phyloP scores from a whole-genome alignment of 2,797 vertebrate species.

The Liasis olivaceus region DNA sequence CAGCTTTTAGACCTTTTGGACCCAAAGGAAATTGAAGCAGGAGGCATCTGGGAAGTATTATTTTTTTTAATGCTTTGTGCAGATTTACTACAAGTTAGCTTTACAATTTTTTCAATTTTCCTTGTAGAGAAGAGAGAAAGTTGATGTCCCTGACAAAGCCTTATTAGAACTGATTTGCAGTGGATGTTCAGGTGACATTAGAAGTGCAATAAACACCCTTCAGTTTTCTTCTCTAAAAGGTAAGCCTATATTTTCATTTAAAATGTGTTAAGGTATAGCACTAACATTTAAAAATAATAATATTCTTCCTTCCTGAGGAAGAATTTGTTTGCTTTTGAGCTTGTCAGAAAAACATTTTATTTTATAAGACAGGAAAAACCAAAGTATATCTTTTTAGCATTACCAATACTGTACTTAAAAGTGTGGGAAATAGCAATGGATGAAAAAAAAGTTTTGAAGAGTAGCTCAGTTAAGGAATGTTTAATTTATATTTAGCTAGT shows the following conservation, averaged over 20 bases:
- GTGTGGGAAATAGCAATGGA: background rate
- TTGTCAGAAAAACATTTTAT: background rate
- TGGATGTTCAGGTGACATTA: slow-evolving; percentile 92
- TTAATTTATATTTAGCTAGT: background rate
- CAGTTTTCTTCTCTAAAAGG: slow-evolving; percentile 89
- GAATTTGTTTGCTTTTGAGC: background rate
- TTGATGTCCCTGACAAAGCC: slow-evolving; percentile 73
- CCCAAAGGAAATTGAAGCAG: background rate
- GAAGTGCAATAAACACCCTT: slow-evolving; percentile 94
- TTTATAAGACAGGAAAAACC: background rate
- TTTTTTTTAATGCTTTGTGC: background rate
- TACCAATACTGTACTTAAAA: background rate
- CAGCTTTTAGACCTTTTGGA: background rate
- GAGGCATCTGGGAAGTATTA: background rate
- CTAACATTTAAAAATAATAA: background rate
- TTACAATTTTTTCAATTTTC: background rate
- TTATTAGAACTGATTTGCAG: slow-evolving; percentile 84
- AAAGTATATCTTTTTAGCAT: background rate
- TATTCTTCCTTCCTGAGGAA: background rate
- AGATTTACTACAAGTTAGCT: background rate
- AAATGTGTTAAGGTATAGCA: background rate
- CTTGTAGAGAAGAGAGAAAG: slow-evolving; percentile 80
- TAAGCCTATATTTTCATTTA: slow-evolving; percentile 54
- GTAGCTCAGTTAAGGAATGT: background rate
- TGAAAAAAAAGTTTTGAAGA: background rate